Percentiles rank a stretch among this genome's conserved stretches.
Evolutionary conservation across 2,888 invertebrate genomes (phyloP).

Genomic region (Sminthurides aquaticus): DNA sequence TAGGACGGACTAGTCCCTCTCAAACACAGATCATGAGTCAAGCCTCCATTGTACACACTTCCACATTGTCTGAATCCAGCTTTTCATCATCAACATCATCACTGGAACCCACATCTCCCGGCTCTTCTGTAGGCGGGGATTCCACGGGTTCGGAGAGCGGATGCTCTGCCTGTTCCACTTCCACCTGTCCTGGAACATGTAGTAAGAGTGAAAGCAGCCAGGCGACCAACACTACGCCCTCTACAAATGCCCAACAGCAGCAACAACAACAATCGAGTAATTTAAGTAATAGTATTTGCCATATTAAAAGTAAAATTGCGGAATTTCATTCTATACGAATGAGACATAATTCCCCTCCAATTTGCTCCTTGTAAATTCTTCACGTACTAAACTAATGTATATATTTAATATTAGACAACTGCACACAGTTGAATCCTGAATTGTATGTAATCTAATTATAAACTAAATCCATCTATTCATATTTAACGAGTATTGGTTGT

Average conservation of each 20-base stretch:
- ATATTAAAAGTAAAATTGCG: constrained; percentile 38
- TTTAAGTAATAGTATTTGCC: constrained; percentile 36
- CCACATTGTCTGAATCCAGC: constrained; percentile 1
- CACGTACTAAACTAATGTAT: no score
- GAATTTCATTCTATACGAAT: constrained; percentile 41
- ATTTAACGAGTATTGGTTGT: no score
- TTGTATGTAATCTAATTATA: no score
- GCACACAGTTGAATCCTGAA: no score
- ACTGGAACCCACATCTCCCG: neutral
- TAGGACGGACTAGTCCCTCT: constrained; percentile 37
- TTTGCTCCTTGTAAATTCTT: constrained; percentile 34
- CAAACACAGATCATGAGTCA: constrained; percentile 31
- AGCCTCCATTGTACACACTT: constrained; percentile 36
- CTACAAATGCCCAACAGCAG: no score
- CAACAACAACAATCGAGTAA: constrained; percentile 22
- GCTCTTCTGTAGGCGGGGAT: neutral
- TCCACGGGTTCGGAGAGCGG: neutral
- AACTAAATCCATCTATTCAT: no score
- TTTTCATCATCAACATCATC: neutral
- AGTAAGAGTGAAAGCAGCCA: neutral
- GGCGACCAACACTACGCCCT: neutral
- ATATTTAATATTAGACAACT: no score
- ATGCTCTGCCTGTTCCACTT: neutral
- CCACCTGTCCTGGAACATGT: neutral
- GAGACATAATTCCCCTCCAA: constrained; percentile 42